Base-by-base conservation (phyloP, 2,888 invertebrate genomes). In the Rhagium mordax region DNA sequence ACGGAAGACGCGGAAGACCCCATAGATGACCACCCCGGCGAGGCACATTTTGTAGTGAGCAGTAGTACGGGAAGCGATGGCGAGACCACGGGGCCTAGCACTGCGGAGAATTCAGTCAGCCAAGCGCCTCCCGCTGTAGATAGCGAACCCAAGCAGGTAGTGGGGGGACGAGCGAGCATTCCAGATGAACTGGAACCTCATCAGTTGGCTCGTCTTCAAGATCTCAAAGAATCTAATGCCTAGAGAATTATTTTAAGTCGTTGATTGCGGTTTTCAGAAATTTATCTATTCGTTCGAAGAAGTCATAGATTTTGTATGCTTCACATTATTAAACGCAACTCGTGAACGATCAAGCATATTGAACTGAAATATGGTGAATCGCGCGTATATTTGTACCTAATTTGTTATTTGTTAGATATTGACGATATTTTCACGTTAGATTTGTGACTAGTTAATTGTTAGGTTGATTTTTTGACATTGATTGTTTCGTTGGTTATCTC, bases 181-280 rank as follows among this genome's bases (percentile, higher is more conserved):
- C 96, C 96, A 48, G 96, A 96, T 88, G 96, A 96, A 87, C 90
- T 96, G 76, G 96, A 96, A 84, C 95, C 96, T 27, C 95, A 96
- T 85, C 96, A 96, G 87, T 90, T 96, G 83, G 96, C 96, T 74
- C 92, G 95, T 86, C 91, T 96, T 82, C 95, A 96, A 85, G 94
- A 95, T 86, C 91, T 96, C 73, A 96, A 96, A 88, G 96, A 96
- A 88, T 96, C 96, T 75, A 96, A 96, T 88, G 96, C 96, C 89
- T 96, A 94, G 89, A 81, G 64, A 57, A 78, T 71, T 79, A 74
- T 71, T 7, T 48, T 53, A 72, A 71, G 69, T 79, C 74, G 79
- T 77, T 77, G 66, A 75, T 78, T 67, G 47, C 60, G 57, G 71
- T 65, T 41, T 65, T 72, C 70, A 74, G 69, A 65, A 66, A n/a